phyloP scores from a whole-genome alignment of 2,888 invertebrate species.

The Aphidoletes aphidimyza region DNA sequence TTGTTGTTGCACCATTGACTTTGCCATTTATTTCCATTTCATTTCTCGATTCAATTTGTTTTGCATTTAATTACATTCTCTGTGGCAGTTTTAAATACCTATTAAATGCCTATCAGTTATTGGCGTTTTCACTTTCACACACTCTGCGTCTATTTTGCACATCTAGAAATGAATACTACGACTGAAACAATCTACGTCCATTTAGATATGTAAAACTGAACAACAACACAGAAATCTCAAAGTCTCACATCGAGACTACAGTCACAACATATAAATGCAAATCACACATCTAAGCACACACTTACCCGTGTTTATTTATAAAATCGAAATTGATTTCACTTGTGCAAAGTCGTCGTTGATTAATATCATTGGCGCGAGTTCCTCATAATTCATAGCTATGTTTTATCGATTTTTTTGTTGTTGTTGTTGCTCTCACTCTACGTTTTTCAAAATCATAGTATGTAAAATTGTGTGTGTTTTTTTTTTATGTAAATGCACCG shows the following conservation, averaged over 20 bases:
- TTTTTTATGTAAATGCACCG: background rate
- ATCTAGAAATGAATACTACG: background rate
- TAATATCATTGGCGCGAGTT: slow-evolving; percentile 2
- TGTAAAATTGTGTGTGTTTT: background rate
- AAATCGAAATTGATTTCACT: slow-evolving; percentile 30
- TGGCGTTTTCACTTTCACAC: slow-evolving; percentile 34
- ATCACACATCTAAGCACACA: background rate
- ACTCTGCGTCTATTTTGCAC: background rate
- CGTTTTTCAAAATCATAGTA: background rate
- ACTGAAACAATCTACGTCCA: background rate
- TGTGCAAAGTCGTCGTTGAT: slow-evolving; percentile 27
- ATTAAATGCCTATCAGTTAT: too few relatives aligned
- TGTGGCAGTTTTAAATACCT: background rate
- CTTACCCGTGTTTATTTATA: slow-evolving; percentile 32
- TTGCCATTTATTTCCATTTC: background rate
- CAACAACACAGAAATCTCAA: background rate
- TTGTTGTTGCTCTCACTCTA: background rate
- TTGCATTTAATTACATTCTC: background rate
- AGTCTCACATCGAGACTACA: background rate
- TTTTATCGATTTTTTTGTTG: background rate
- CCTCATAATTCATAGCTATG: background rate
- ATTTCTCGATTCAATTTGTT: background rate
- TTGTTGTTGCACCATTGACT: background rate
- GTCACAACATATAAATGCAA: background rate
- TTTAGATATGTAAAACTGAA: too few relatives aligned